Conservation (phyloP, 2,113 vertebrate genomes). For the Corythoichthys intestinalis region DNA sequence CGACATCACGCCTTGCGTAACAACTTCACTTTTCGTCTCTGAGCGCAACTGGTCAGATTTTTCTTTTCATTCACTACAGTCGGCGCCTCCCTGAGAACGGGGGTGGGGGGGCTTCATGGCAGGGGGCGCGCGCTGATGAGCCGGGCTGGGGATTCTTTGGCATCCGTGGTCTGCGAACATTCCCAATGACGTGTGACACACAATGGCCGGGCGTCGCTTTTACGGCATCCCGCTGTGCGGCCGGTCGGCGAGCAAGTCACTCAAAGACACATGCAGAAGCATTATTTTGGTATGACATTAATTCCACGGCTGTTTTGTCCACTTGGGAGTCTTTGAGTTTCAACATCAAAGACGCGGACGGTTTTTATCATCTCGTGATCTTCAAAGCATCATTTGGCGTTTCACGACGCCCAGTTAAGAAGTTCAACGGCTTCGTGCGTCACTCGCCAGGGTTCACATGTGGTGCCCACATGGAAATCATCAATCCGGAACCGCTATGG, state of each 20-base stretch:
- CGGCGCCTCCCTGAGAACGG: background rate
- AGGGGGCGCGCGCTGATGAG: background rate
- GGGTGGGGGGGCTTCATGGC: background rate
- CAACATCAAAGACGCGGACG: background rate
- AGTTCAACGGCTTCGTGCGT: background rate
- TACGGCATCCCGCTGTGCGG: background rate
- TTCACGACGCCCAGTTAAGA: background rate
- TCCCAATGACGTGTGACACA: background rate
- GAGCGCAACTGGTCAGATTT: background rate
- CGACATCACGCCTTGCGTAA: slow-evolving; percentile 1
- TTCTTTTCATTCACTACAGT: background rate
- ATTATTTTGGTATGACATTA: background rate
- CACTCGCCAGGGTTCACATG: background rate
- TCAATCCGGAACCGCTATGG: background rate
- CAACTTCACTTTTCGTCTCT: background rate
- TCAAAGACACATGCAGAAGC: background rate
- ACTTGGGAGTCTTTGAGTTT: background rate
- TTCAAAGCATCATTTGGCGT: background rate
- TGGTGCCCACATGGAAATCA: background rate
- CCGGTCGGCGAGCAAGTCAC: background rate
- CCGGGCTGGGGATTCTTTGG: slow-evolving; percentile 2
- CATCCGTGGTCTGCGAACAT: background rate
- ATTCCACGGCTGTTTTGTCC: background rate
- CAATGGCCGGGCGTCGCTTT: background rate
- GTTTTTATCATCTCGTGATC: background rate